Evolutionary conservation across 2,888 invertebrate species (phyloP).

Genomic region (Endotricha flammealis): DNA sequence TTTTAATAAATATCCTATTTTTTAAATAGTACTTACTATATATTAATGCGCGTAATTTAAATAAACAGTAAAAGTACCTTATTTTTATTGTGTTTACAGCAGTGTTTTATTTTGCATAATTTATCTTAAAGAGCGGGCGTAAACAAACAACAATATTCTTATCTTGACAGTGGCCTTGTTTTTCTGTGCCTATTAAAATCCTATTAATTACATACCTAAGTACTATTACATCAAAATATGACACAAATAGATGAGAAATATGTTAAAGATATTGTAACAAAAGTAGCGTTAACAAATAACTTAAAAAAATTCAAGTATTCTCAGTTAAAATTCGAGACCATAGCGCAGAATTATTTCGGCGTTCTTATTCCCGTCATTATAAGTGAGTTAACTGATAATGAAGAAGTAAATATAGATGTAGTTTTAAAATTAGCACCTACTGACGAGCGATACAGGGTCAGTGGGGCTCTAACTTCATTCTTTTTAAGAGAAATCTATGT

Average conservation of each 20-base stretch:
- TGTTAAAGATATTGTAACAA: conserved; percentile 24
- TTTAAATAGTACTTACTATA: too few species aligned
- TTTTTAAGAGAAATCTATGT: conserved; percentile 58
- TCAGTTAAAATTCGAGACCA: conserved; percentile 38
- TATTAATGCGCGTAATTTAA: too few species aligned
- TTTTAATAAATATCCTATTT: too few species aligned
- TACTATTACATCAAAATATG: too few species aligned
- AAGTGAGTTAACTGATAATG: conserved; percentile 28
- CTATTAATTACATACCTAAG: too few species aligned
- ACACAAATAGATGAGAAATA: conserved; percentile 26
- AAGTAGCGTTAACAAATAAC: conserved; percentile 22
- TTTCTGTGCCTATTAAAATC: too few species aligned
- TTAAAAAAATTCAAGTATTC: conserved; percentile 33
- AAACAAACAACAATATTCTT: too few species aligned
- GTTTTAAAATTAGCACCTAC: conserved; percentile 63
- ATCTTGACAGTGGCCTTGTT: too few species aligned
- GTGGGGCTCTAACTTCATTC: conserved; percentile 56
- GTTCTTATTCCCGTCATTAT: conserved; percentile 50
- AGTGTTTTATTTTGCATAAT: too few species aligned
- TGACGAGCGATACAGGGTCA: conserved; percentile 56
- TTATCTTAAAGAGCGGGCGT: too few species aligned
- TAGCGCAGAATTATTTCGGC: conserved; percentile 67
- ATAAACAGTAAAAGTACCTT: too few species aligned
- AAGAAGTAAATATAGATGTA: conserved; percentile 29
- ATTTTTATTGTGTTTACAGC: too few species aligned